These are phyloP conservation scores for Tupaia chinensis DNA, from an alignment of 2,113 vertebrate species.

Conservation along the genomic window DNA sequence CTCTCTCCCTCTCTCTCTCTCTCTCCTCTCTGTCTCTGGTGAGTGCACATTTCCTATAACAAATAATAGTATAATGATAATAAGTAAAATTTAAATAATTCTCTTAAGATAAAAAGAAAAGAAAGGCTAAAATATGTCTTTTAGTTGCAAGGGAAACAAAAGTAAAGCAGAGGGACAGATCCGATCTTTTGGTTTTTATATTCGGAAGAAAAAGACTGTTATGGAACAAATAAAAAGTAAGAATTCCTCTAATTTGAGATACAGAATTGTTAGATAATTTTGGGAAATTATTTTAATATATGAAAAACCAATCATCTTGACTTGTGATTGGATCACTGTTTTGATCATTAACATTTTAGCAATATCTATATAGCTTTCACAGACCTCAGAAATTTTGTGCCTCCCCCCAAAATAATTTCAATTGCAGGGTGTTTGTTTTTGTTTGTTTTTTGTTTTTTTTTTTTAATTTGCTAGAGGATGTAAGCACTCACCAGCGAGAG, in stretches of 20 bases:
- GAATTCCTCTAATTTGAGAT: neutral
- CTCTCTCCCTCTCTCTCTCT: too few species aligned
- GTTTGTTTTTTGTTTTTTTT: too few species aligned
- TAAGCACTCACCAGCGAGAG: too few species aligned
- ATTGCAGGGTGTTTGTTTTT: too few species aligned
- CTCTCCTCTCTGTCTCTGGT: too few species aligned
- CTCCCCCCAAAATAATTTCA: too few species aligned
- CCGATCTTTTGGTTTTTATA: constrained; percentile 21
- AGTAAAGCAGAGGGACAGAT: constrained; percentile 5
- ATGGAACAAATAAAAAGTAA: neutral
- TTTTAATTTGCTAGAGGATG: too few species aligned
- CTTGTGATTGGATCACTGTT: neutral
- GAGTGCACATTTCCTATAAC: too few species aligned
- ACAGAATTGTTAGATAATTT: neutral
- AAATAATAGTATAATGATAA: too few species aligned
- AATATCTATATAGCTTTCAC: neutral
- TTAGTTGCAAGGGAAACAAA: neutral
- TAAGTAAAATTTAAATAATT: too few species aligned
- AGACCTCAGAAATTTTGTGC: neutral
- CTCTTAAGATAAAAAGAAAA: neutral
- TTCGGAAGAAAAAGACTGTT: neutral
- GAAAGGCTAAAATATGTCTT: neutral
- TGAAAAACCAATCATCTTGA: neutral
- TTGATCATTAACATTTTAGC: constrained; percentile 20
- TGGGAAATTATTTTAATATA: neutral